Conservation (phyloP, 1,140 invertebrate genomes). For the Heliothis subflexa region DNA sequence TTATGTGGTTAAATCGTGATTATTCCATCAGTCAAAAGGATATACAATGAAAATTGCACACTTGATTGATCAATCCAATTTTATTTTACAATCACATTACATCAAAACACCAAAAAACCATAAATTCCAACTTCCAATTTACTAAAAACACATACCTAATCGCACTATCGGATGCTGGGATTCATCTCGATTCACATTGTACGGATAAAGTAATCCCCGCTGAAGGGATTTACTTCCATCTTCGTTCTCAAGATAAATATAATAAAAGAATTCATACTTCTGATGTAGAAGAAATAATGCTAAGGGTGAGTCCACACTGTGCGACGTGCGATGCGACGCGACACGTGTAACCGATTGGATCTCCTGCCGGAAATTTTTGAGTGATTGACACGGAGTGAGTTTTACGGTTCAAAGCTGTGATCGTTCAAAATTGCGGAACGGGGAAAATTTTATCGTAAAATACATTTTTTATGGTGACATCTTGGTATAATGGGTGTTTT, state of each 20-base stretch:
- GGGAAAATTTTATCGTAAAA: no score
- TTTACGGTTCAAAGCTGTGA: neutral
- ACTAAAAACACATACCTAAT: slow-evolving; percentile 25
- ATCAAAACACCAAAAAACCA: neutral
- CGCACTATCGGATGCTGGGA: slow-evolving; percentile 23
- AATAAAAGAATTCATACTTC: slow-evolving; percentile 43
- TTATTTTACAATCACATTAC: neutral
- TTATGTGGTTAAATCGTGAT: no score
- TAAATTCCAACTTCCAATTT: neutral
- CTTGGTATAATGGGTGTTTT: no score
- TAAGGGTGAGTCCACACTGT: slow-evolving; percentile 1
- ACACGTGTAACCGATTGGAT: neutral
- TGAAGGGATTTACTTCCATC: slow-evolving; percentile 39
- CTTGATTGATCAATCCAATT: neutral
- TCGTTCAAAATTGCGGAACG: no score
- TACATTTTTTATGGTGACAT: no score
- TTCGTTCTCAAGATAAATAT: slow-evolving; percentile 35
- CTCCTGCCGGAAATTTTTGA: slow-evolving; percentile 16
- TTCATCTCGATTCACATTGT: slow-evolving; percentile 30
- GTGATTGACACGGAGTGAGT: neutral
- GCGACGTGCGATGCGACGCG: neutral
- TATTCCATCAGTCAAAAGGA: no score
- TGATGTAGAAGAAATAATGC: slow-evolving; percentile 13
- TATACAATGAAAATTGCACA: no score
- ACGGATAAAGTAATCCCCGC: slow-evolving; percentile 23